Evolutionary conservation across 2,113 vertebrate genomes (phyloP).

Genomic region (Leptobrachium ailaonicum): DNA sequence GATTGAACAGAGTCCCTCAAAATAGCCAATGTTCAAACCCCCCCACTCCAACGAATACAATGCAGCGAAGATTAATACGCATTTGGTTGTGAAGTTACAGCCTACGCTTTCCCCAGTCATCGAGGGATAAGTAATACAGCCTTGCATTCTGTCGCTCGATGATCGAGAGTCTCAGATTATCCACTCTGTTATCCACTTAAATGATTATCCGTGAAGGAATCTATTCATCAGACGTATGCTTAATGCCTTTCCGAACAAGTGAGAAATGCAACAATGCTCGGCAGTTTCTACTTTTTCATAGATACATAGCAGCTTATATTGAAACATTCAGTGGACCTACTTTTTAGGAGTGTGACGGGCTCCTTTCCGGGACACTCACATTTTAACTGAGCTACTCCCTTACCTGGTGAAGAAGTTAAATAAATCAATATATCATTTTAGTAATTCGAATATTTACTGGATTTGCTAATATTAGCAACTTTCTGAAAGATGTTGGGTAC

Average conservation of each 20-base stretch:
- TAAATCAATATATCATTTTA: too few relatives aligned
- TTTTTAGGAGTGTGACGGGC: neutral
- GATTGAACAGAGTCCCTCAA: too few relatives aligned
- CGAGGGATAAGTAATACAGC: neutral
- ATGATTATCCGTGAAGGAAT: conserved; percentile 1
- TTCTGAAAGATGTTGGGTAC: too few relatives aligned
- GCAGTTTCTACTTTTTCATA: neutral
- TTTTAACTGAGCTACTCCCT: too few relatives aligned
- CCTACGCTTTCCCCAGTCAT: neutral
- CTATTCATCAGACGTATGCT: neutral
- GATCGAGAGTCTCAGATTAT: neutral
- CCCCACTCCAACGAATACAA: neutral
- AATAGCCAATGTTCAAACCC: too few relatives aligned
- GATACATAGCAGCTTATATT: neutral
- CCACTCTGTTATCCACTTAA: conserved; percentile 5
- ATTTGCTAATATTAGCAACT: too few relatives aligned
- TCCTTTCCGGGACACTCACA: too few relatives aligned
- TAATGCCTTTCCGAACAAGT: conserved; percentile 1
- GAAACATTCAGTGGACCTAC: neutral
- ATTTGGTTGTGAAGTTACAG: neutral
- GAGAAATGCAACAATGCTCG: neutral
- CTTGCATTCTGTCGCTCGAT: neutral
- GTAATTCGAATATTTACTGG: too few relatives aligned
- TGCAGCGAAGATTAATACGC: neutral
- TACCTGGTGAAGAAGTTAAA: too few relatives aligned